Percentiles rank a stretch among this genome's conserved stretches.
Conservation (phyloP, 1,140 invertebrate species). For the Lerema accius region DNA sequence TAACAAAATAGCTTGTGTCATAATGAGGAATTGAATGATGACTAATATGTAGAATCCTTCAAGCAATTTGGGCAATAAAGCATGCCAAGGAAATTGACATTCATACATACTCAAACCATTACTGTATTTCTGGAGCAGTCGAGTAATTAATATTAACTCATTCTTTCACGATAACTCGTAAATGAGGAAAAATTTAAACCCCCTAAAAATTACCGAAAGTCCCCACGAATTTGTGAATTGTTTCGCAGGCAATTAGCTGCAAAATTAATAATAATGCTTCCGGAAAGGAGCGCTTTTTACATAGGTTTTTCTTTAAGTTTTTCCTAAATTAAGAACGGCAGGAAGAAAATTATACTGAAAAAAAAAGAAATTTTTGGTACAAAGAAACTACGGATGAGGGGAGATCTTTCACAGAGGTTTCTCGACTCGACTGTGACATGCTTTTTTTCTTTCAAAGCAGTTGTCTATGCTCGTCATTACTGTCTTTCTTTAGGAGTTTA, state of each 20-base stretch:
- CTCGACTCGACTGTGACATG: background rate
- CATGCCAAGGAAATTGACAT: too few species aligned
- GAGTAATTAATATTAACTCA: too few species aligned
- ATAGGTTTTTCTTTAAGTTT: conserved; percentile 18
- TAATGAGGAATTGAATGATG: too few species aligned
- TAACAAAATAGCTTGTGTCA: too few species aligned
- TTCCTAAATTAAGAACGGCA: conserved; percentile 21
- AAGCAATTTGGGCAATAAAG: too few species aligned
- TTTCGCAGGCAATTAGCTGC: conserved; percentile 23
- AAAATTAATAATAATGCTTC: conserved; percentile 21
- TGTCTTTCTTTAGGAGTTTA: too few species aligned
- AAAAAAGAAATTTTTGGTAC: conserved; percentile 1
- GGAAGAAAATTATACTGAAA: conserved; percentile 5
- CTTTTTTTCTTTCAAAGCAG: background rate
- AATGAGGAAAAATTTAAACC: too few species aligned
- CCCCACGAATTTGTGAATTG: conserved; percentile 11
- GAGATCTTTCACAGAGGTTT: background rate
- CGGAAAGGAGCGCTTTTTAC: conserved; percentile 18
- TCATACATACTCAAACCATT: too few species aligned
- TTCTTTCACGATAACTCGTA: too few species aligned
- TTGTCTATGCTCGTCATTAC: too few species aligned
- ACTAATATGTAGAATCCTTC: too few species aligned
- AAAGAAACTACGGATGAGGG: background rate
- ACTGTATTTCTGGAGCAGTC: too few species aligned
- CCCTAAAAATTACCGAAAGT: background rate